Percentiles rank a stretch among this genome's conserved stretches.
Evolutionary conservation across 2,888 invertebrate species (phyloP).

Genomic region (Amiota minor): DNA sequence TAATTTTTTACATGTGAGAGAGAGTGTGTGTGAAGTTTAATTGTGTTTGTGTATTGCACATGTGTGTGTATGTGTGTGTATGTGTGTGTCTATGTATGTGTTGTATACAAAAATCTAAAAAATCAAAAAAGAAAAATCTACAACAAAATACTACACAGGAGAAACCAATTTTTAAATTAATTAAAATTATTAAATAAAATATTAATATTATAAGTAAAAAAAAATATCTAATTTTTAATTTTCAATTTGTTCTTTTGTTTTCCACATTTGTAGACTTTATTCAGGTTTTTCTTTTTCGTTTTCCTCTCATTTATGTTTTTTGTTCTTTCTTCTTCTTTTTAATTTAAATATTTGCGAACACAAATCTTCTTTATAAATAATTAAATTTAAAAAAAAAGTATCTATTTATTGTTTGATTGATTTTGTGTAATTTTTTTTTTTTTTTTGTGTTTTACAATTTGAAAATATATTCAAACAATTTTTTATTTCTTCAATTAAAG

Average conservation of each 20-base stretch:
- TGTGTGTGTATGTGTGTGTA: too few species aligned
- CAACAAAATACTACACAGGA: slow-evolving; percentile 7
- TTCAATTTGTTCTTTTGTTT: slow-evolving; percentile 9
- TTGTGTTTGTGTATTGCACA: background rate
- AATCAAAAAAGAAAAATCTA: background rate
- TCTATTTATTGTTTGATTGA: background rate
- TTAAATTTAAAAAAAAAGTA: slow-evolving; percentile 32
- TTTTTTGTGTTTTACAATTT: background rate
- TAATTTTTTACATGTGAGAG: too few species aligned
- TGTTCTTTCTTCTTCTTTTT: slow-evolving; percentile 42
- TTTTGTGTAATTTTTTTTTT: background rate
- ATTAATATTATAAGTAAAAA: background rate
- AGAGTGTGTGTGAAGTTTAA: too few species aligned
- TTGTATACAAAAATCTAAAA: background rate
- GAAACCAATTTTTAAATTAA: background rate
- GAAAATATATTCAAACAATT: background rate
- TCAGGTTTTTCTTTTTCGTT: slow-evolving; percentile 35
- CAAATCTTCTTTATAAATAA: slow-evolving; percentile 42
- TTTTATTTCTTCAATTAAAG: background rate
- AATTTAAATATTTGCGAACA: slow-evolving; percentile 43
- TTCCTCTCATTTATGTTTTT: background rate
- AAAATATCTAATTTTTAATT: background rate
- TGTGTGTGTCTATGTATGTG: background rate
- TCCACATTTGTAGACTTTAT: slow-evolving; percentile 1
- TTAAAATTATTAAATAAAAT: background rate